phyloP scores from a whole-genome alignment of 2,888 invertebrate species.

The Sepiola atlantica region DNA sequence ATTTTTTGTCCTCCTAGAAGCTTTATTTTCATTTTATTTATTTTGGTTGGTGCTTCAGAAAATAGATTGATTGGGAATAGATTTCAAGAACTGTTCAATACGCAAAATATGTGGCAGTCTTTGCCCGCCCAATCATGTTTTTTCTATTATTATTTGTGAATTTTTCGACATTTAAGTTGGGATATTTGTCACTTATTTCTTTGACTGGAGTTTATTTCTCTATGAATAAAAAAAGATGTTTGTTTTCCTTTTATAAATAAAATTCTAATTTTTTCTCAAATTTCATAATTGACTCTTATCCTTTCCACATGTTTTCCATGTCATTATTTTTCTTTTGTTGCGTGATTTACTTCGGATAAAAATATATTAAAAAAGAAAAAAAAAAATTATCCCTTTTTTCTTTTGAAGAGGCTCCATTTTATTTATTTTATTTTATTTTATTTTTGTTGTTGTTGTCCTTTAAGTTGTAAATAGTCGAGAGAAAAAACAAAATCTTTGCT shows the following conservation, averaged over 20 bases:
- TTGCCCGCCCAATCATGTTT: neutral
- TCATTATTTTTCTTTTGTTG: neutral
- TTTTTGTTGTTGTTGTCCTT: neutral
- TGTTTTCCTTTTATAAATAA: conserved; percentile 8
- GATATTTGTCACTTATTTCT: neutral
- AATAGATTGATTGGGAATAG: conserved; percentile 12
- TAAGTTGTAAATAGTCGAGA: neutral
- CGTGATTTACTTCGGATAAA: neutral
- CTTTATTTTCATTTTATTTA: conserved; percentile 15
- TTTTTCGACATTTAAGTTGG: neutral
- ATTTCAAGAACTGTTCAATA: conserved; percentile 32
- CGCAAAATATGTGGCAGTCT: neutral
- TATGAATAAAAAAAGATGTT: conserved; percentile 20
- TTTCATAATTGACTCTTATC: neutral
- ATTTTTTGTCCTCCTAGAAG: neutral
- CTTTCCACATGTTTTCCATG: neutral
- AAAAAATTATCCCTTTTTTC: neutral
- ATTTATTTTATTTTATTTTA: neutral
- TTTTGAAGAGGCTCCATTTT: neutral
- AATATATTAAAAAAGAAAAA: neutral
- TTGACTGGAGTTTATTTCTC: conserved; percentile 15
- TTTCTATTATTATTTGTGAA: neutral
- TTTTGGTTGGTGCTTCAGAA: neutral
- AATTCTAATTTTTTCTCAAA: neutral
- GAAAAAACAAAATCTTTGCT: neutral